Conservation (phyloP, 2,113 vertebrate genomes). For the Syrrhaptes paradoxus region DNA sequence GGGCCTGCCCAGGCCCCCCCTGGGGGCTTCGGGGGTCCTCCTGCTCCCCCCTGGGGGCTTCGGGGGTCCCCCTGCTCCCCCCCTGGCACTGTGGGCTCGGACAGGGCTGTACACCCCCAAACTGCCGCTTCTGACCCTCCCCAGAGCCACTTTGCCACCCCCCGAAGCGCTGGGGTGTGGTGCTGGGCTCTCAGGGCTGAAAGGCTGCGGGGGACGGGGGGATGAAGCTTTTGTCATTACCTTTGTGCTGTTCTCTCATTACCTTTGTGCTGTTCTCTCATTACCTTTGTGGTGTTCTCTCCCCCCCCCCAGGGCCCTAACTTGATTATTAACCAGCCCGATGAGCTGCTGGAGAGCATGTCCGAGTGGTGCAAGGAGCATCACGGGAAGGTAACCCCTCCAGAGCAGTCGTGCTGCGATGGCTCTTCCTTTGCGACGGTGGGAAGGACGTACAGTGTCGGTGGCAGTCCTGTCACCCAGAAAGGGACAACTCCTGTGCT, state of each 20-base stretch:
- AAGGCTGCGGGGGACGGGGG: too few species aligned
- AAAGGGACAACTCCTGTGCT: neutral
- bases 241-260: neutral
- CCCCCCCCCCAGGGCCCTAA: slow-evolving; percentile 87
- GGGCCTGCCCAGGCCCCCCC: too few species aligned
- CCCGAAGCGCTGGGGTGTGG: too few species aligned
- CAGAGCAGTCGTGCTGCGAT: neutral
- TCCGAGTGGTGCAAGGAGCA: slow-evolving; percentile 97
- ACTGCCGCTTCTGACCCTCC: too few species aligned
- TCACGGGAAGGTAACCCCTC: slow-evolving; percentile 85
- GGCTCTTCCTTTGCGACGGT: neutral
- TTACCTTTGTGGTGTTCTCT: too few species aligned
- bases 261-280: neutral
- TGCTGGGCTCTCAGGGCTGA: neutral
- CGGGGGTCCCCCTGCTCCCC: too few species aligned
- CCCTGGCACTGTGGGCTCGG: too few species aligned
- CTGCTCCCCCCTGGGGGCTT: too few species aligned
- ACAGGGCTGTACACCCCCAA: too few species aligned
- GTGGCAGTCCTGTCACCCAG: accelerated
- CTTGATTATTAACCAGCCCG: slow-evolving; percentile 93
- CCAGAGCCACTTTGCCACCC: too few species aligned
- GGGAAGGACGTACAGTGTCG: neutral
- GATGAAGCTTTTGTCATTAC: too few species aligned
- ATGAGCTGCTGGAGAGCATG: slow-evolving; percentile 91
- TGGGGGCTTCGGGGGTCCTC: too few species aligned